Evolutionary conservation across 2,888 invertebrate species (phyloP), one percentile per base, ranked within the genome.

Genomic region (Epicampocera succincta): DNA sequence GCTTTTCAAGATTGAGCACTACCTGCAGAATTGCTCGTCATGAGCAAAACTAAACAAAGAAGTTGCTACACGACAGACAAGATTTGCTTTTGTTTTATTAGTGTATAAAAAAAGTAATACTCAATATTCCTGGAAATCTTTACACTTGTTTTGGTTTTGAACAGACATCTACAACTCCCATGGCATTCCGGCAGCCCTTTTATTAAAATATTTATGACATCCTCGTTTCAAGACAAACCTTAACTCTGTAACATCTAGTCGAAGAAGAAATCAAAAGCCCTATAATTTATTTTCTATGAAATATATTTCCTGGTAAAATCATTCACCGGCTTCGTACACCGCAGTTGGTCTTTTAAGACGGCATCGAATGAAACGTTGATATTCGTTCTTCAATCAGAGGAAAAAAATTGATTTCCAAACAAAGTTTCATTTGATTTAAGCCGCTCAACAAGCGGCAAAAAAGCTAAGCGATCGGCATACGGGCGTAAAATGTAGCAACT

Each of bases 401-500:
- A 42, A 65, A 72, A 72, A 69, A 68, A 54, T 83, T 52, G 78
- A 83, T 76, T 86, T 83, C 85, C 86, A 87, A 88, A 88, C 86
- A 86, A 86, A 86, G 87, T 58, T 65, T 68, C 25, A 80, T 89
- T 89, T 89, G 89, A 89, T 89, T 88, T 86, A 85, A 87, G 88
- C 89, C 89, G 89, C 86, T 52, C 13, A 52, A 13, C 33, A 56
- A 50, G 9, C 1, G 9, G 9, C 3, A 5, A 33, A 2, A 33
- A 72, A 58, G 52, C 65, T 69, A 65, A 58, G 71, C 63, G 63
- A 48, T 65, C 11, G 25, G 72, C 61, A 78, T 83, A 80, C 52
- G 66, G 85, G 88, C 87, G 87, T 89, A 87, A 88, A 89, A 89
- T 89, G 88, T 89, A 88, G 88, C 89, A 88, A 89, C 89, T 88